A percentile compares a stretch with the other conserved stretches of the same genome.
These are phyloP conservation scores for Dysdera silvatica DNA, from an alignment of 1,140 invertebrate genomes.

Conservation along the genomic window DNA sequence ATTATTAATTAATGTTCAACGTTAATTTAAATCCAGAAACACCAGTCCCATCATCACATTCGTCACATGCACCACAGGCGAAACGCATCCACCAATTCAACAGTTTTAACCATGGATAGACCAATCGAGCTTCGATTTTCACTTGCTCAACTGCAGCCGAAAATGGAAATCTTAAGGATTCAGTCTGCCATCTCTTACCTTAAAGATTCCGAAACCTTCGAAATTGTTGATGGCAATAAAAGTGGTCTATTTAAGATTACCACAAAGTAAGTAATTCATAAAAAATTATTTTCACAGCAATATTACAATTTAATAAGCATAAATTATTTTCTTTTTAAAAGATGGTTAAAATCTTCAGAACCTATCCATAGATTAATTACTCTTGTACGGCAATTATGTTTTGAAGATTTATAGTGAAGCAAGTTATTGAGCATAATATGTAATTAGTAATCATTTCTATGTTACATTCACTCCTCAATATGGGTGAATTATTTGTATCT, in stretches of 20 bases:
- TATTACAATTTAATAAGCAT: too few relatives aligned
- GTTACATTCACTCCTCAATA: too few relatives aligned
- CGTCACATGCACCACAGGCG: conserved; percentile 41
- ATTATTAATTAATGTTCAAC: conserved; percentile 4
- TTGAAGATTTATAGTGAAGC: too few relatives aligned
- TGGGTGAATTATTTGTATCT: too few relatives aligned
- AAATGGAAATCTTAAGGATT: conserved; percentile 55
- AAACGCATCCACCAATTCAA: conserved; percentile 35
- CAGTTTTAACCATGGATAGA: conserved; percentile 34
- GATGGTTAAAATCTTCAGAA: too few relatives aligned
- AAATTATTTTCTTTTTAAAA: too few relatives aligned
- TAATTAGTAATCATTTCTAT: too few relatives aligned
- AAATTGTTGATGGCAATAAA: conserved; percentile 57
- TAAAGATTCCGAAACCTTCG: conserved; percentile 55
- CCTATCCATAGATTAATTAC: too few relatives aligned
- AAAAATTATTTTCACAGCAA: too few relatives aligned
- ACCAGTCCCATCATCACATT: conserved; percentile 23
- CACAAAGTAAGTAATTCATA: conserved; percentile 3
- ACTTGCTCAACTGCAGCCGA: conserved; percentile 54
- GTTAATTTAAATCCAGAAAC: conserved; percentile 8
- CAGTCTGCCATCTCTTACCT: conserved; percentile 53
- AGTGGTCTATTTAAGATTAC: conserved; percentile 55
- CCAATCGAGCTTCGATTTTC: conserved; percentile 51
- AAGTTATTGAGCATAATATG: too few relatives aligned
- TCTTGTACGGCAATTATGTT: too few relatives aligned